Percentiles rank a stretch among this genome's conserved stretches.
These are phyloP conservation scores for Pammene aurita DNA, from an alignment of 2,888 invertebrate species.

Conservation along the genomic window DNA sequence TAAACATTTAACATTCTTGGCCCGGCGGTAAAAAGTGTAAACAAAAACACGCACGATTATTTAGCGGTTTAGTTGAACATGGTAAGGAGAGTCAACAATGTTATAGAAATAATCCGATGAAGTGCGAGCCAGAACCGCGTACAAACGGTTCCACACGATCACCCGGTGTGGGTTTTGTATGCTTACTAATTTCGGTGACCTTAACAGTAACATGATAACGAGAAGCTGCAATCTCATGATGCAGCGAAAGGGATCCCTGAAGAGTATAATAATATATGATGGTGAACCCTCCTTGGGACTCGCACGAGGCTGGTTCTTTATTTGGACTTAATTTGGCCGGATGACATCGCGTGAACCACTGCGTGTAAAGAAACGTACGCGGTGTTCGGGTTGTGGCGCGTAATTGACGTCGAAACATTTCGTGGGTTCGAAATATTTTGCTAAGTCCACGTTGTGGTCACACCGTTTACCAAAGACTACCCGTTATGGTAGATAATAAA, in stretches of 20 bases:
- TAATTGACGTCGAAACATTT: conserved; percentile 48
- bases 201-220: too few species aligned
- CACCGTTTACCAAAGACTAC: conserved; percentile 5
- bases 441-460: conserved; percentile 30
- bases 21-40: conserved; percentile 16
- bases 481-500: neutral
- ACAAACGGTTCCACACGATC: too few species aligned
- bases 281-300: too few species aligned
- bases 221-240: too few species aligned
- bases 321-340: conserved; percentile 41
- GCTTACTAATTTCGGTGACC: too few species aligned
- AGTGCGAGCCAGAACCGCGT: too few species aligned
- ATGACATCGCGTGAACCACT: conserved; percentile 48
- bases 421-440: conserved; percentile 40
- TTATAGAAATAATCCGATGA: neutral
- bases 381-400: conserved; percentile 44
- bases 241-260: too few species aligned
- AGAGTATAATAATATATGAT: too few species aligned
- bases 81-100: neutral
- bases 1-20: conserved; percentile 37
- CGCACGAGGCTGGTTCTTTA: neutral
- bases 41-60: conserved; percentile 28
- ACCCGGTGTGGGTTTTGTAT: neutral
- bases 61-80: conserved; percentile 18
- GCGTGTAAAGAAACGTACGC: conserved; percentile 47